phyloP scores from a whole-genome alignment of 2,888 invertebrate genomes.

The Digitonthophagus gazella region DNA sequence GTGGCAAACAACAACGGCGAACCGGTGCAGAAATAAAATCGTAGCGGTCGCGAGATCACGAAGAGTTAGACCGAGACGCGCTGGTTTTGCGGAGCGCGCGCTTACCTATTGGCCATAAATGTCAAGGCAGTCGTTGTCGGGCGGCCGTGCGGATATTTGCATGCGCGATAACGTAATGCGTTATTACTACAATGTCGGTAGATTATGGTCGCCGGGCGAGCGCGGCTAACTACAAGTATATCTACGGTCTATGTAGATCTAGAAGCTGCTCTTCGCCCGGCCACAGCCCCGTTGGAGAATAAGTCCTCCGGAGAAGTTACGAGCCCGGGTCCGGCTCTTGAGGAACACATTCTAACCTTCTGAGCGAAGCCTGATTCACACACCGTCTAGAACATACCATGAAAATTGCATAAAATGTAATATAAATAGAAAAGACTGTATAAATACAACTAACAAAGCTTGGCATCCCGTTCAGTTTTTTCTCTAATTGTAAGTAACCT shows the following conservation, averaged over 20 bases:
- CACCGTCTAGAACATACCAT: neutral
- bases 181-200: constrained; percentile 26
- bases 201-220: neutral
- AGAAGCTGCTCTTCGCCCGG: neutral
- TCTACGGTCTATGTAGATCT: neutral
- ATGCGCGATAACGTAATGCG: constrained; percentile 26
- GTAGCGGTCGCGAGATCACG: neutral
- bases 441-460: neutral
- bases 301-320: neutral
- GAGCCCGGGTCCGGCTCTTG: neutral
- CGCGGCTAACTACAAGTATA: constrained; percentile 5
- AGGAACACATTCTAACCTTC: neutral
- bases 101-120: constrained; percentile 26
- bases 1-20: constrained; percentile 5
- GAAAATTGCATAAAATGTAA: neutral
- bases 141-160: constrained; percentile 22
- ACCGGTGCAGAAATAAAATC: constrained; percentile 8
- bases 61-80: constrained; percentile 1
- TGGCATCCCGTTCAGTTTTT: neutral
- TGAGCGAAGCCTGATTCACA: neutral
- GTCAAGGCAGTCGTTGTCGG: constrained; percentile 23
- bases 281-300: neutral
- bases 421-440: neutral
- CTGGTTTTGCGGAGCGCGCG: constrained; percentile 4
- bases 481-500: too few species aligned